Evolutionary conservation across 2,797 vertebrate species (phyloP).

Genomic region (Sylvilagus floridanus): DNA sequence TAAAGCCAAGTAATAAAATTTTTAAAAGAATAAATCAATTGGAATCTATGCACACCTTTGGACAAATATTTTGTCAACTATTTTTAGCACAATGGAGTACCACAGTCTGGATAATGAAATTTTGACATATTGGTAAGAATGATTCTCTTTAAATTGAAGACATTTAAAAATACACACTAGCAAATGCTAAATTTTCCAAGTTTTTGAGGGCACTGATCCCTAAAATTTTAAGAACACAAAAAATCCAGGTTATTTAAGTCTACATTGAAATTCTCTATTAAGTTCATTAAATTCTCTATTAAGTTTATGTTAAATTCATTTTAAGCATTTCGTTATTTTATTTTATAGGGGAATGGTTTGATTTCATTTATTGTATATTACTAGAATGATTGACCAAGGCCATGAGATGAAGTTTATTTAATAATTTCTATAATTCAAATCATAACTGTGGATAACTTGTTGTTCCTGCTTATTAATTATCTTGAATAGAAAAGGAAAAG

Average conservation of each 20-base stretch:
- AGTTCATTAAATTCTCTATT: no score
- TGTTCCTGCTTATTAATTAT: neutral
- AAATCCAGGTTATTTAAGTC: neutral
- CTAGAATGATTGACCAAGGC: neutral
- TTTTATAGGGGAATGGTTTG: neutral
- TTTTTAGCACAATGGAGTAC: neutral
- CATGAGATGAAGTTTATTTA: constrained; percentile 9
- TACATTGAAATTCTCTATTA: neutral
- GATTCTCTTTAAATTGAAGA: neutral
- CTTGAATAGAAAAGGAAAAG: neutral
- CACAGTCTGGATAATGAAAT: neutral
- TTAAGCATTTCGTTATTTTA: neutral
- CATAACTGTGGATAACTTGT: neutral
- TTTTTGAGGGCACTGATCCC: neutral
- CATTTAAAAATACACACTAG: neutral
- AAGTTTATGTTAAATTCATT: no score
- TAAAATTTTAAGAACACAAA: neutral
- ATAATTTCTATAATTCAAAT: neutral
- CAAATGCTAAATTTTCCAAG: neutral
- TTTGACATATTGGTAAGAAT: neutral
- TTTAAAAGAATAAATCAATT: neutral
- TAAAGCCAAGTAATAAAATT: neutral
- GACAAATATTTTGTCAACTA: constrained; percentile 32
- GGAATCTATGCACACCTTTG: neutral
- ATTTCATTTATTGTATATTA: neutral